A percentile compares a stretch with the other conserved stretches of the same genome.
Evolutionary conservation across 2,113 vertebrate species (phyloP).

Genomic region (Ranitomeya imitator): DNA sequence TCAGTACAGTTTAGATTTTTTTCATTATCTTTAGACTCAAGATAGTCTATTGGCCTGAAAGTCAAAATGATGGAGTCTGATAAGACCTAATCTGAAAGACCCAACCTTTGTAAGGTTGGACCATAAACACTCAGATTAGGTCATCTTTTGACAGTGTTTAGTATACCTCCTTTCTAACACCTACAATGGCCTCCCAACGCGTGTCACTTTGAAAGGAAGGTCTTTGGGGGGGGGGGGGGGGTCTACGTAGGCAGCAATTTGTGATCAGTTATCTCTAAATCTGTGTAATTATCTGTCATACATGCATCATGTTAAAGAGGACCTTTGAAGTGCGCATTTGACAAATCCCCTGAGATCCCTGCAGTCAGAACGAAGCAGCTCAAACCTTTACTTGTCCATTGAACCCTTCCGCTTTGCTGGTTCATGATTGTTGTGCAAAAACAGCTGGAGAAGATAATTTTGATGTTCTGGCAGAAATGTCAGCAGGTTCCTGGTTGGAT

Average conservation of each 20-base stretch:
- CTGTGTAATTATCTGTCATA: constrained; percentile 23
- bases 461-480: constrained; percentile 22
- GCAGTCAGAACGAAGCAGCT: background rate
- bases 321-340: background rate
- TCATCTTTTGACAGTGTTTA: background rate
- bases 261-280: constrained; percentile 14
- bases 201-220: background rate
- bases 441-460: constrained; percentile 18
- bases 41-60: background rate
- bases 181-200: background rate
- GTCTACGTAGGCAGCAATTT: constrained; percentile 1
- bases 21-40: background rate
- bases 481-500: constrained; percentile 22
- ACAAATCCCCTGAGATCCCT: constrained; percentile 2
- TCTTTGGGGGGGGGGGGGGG: constrained; percentile 9
- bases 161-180: background rate
- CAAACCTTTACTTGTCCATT: constrained; percentile 2
- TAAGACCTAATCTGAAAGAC: background rate
- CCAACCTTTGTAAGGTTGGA: background rate
- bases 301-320: background rate
- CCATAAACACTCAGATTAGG: background rate
- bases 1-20: background rate
- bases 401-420: background rate
- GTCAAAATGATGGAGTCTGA: background rate
- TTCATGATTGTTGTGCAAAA: constrained; percentile 3